These are phyloP conservation scores for Cyprinodon brontotheroides DNA, from an alignment of 2,113 vertebrate genomes.

Conservation along the genomic window DNA sequence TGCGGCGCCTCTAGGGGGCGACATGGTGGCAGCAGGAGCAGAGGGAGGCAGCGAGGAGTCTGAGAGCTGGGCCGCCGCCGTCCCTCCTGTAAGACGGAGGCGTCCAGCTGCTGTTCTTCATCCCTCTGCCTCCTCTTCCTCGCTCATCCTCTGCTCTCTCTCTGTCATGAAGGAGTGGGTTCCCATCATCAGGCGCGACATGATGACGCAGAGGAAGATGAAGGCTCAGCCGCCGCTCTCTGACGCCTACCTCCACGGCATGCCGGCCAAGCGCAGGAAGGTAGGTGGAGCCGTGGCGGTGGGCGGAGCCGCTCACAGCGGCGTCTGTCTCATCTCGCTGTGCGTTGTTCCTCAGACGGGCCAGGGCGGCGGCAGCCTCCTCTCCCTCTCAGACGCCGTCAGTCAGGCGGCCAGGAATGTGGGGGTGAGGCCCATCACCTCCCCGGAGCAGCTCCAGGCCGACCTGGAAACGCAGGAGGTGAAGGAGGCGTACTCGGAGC, in stretches of 20 bases:
- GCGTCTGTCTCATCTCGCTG: too few relatives aligned
- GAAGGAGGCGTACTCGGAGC: slow-evolving; percentile 87
- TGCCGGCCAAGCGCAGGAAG: slow-evolving; percentile 94
- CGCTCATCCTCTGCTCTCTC: not conserved
- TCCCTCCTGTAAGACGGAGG: slow-evolving; percentile 84
- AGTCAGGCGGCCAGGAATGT: slow-evolving; percentile 85
- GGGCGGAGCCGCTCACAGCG: slow-evolving; percentile 7
- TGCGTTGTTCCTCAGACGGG: slow-evolving; percentile 80
- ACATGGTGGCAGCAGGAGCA: slow-evolving; percentile 68
- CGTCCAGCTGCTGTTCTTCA: too few relatives aligned
- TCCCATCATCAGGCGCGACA: slow-evolving; percentile 90
- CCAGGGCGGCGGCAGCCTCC: slow-evolving; percentile 84
- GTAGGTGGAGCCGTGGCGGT: slow-evolving; percentile 77
- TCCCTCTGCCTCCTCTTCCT: too few relatives aligned
- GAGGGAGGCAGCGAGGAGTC: slow-evolving; percentile 77
- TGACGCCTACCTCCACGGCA: slow-evolving; percentile 91
- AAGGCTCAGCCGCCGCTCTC: slow-evolving; percentile 91
- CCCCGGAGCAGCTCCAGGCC: slow-evolving; percentile 79
- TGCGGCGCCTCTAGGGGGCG: slow-evolving; percentile 62
- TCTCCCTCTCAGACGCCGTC: slow-evolving; percentile 89
- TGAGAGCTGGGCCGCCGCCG: slow-evolving; percentile 87
- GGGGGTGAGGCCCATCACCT: slow-evolving; percentile 84
- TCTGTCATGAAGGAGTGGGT: slow-evolving; percentile 86
- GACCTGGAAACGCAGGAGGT: slow-evolving; percentile 85
- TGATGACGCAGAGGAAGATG: slow-evolving; percentile 90